phyloP scores from a whole-genome alignment of 35 echinoderm and acorn worm genomes.

The Hemicentrotus pulcherrimus region DNA sequence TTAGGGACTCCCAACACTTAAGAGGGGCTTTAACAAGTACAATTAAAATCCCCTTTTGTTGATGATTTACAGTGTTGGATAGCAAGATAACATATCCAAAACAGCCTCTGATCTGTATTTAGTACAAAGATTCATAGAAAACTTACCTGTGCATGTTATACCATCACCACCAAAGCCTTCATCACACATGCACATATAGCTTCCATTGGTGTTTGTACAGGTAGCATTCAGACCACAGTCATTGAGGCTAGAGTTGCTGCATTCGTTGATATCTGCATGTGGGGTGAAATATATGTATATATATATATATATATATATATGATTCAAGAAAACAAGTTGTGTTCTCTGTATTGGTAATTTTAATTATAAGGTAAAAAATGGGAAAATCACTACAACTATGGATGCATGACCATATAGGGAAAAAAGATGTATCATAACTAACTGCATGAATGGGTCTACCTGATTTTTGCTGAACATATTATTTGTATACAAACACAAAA shows the following conservation, averaged over 20 bases:
- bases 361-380: no score
- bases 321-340: background rate
- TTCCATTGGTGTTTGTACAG: slow-evolving; percentile 52
- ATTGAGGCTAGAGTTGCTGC: slow-evolving; percentile 15
- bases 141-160: slow-evolving; percentile 61
- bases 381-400: background rate
- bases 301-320: background rate
- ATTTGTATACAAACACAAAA: no score
- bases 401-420: background rate
- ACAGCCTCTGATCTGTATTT: no score
- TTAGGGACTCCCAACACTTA: no score
- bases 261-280: slow-evolving; percentile 70
- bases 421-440: no score
- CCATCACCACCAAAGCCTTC: slow-evolving; percentile 62
- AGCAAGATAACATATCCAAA: no score
- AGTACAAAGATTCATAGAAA: background rate
- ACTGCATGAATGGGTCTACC: no score
- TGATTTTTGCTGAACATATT: no score
- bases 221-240: slow-evolving; percentile 55
- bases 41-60: no score
- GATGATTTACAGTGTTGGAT: no score
- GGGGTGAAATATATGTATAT: no score
- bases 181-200: slow-evolving; percentile 55
- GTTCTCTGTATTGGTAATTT: background rate
- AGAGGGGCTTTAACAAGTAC: no score